Evolutionary conservation across 2,797 vertebrate species (phyloP).

Genomic region (Tinamus major): DNA sequence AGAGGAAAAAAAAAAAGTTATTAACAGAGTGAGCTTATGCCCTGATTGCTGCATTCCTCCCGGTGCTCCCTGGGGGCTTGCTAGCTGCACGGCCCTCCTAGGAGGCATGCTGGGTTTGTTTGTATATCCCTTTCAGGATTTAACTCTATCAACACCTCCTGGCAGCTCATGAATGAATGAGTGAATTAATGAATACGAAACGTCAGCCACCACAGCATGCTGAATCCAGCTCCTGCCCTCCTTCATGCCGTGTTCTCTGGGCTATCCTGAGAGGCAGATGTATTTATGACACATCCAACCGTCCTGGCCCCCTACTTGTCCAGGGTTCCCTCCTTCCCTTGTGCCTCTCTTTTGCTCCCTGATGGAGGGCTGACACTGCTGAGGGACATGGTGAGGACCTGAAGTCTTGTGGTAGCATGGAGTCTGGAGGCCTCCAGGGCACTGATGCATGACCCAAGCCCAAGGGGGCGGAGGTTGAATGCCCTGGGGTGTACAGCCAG

Average conservation of each 20-base stretch:
- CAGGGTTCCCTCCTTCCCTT: background rate
- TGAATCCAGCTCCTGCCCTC: background rate
- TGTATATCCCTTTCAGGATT: slow-evolving; percentile 26
- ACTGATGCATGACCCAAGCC: too few species aligned
- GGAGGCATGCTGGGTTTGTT: slow-evolving; percentile 10
- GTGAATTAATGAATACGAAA: background rate
- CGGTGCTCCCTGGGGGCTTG: background rate
- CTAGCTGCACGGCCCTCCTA: slow-evolving; percentile 4
- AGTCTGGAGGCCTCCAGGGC: background rate
- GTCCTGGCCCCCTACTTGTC: background rate
- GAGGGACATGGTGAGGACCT: background rate
- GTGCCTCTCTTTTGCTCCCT: background rate
- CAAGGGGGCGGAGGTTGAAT: background rate
- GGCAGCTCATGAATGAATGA: slow-evolving; percentile 19
- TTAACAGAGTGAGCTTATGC: slow-evolving; percentile 31
- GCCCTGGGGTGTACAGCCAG: background rate
- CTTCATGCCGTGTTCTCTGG: accelerated
- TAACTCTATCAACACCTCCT: slow-evolving; percentile 51
- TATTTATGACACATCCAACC: background rate
- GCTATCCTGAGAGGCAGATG: background rate
- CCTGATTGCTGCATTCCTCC: slow-evolving; percentile 41
- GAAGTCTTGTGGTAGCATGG: background rate
- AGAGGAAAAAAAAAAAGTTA: slow-evolving; percentile 37
- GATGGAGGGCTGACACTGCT: background rate
- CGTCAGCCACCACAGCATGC: background rate